Evolutionary conservation across 2,797 vertebrate genomes (phyloP).

Genomic region (Sparidentex hasta): DNA sequence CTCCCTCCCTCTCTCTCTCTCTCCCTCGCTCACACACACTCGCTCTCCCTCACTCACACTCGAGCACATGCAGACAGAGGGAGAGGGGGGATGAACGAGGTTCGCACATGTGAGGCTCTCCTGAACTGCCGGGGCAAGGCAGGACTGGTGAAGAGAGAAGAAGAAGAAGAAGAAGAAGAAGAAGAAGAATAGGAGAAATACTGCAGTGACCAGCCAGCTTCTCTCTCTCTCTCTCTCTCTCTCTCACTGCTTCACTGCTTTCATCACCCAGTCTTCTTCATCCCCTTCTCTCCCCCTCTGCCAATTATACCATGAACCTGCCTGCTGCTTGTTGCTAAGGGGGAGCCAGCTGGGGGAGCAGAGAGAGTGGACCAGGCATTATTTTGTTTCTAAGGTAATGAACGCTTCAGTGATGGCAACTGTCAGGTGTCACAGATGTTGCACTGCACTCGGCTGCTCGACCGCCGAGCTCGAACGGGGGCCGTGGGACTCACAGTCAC

Average conservation of each 20-base stretch:
- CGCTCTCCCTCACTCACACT: conserved; percentile 57
- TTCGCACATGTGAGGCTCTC: conserved; percentile 82
- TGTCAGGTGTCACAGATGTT: conserved; percentile 77
- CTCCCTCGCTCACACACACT: conserved; percentile 40
- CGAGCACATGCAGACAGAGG: conserved; percentile 72
- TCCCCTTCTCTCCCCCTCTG: conserved; percentile 64
- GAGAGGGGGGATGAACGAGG: conserved; percentile 73
- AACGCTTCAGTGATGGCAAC: conserved; percentile 64
- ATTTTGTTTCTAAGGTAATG: conserved; percentile 91
- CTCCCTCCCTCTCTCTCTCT: conserved; percentile 37
- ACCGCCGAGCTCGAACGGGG: conserved; percentile 36
- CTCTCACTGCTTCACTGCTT: conserved; percentile 64
- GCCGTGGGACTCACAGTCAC: conserved; percentile 43
- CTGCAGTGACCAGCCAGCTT: conserved; percentile 72
- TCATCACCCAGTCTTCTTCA: conserved; percentile 60
- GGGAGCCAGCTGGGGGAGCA: conserved; percentile 77
- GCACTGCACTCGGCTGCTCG: conserved; percentile 44
- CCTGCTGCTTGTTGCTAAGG: conserved; percentile 86
- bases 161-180: conserved; percentile 57
- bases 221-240: conserved; percentile 47
- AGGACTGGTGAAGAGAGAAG: conserved; percentile 71
- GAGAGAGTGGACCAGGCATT: conserved; percentile 81
- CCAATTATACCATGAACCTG: conserved; percentile 85
- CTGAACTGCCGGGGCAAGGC: conserved; percentile 73
- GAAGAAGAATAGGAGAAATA: conserved; percentile 76